These are phyloP conservation scores for Volucella zonaria DNA, from an alignment of 2,888 invertebrate species.

Conservation along the genomic window DNA sequence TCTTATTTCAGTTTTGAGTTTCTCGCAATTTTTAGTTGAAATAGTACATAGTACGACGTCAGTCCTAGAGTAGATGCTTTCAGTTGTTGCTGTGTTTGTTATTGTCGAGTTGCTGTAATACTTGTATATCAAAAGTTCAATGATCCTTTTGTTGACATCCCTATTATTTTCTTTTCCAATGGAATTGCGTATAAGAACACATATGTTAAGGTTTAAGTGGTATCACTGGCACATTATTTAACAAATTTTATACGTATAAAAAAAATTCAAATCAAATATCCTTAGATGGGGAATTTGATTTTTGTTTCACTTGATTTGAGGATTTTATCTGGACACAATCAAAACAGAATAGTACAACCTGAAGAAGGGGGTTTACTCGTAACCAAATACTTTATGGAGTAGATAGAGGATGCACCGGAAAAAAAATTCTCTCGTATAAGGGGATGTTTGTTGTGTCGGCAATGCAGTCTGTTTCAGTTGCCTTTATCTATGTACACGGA, in stretches of 20 bases:
- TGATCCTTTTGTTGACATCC: slow-evolving; percentile 74
- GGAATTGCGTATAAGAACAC: slow-evolving; percentile 61
- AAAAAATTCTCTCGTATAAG: slow-evolving; percentile 17
- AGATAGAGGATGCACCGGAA: slow-evolving; percentile 36
- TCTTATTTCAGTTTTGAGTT: too few relatives aligned
- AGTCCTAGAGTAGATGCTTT: slow-evolving; percentile 37
- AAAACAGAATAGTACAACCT: slow-evolving; percentile 71
- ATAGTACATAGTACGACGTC: slow-evolving; percentile 25
- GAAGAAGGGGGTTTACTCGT: slow-evolving; percentile 33
- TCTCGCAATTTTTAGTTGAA: slow-evolving; percentile 29
- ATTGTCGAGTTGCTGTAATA: slow-evolving; percentile 54
- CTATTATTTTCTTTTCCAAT: slow-evolving; percentile 30
- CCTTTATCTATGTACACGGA: slow-evolving; percentile 5
- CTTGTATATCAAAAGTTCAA: slow-evolving; percentile 66
- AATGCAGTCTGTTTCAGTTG: slow-evolving; percentile 61
- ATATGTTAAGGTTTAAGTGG: slow-evolving; percentile 41
- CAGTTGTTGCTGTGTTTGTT: slow-evolving; percentile 71
- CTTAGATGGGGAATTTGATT: background rate
- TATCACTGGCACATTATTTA: slow-evolving; percentile 50
- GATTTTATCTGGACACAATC: slow-evolving; percentile 43
- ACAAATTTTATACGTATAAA: background rate
- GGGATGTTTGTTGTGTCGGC: slow-evolving; percentile 67
- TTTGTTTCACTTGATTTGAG: slow-evolving; percentile 3
- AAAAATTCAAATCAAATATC: background rate
- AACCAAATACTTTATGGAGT: slow-evolving; percentile 20